These are phyloP conservation scores for Syngnathus acus DNA, from an alignment of 2,797 vertebrate genomes.

Conservation along the genomic window DNA sequence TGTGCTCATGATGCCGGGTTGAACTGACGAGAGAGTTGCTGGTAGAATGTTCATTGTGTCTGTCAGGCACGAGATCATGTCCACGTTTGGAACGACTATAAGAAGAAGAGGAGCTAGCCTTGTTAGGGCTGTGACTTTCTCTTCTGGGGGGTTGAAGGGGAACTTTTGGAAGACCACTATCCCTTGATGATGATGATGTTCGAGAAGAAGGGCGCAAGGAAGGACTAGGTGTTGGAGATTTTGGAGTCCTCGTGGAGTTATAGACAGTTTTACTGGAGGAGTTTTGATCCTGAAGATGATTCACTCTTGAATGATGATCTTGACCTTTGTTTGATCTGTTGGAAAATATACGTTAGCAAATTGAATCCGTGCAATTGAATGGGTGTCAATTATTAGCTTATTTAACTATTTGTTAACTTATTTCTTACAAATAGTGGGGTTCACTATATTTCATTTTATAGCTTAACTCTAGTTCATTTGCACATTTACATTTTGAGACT, in stretches of 20 bases:
- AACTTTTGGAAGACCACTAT: slow-evolving; percentile 6
- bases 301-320: slow-evolving; percentile 20
- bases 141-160: slow-evolving; percentile 17
- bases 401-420: too few species aligned
- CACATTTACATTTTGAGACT: slow-evolving; percentile 6
- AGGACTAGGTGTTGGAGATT: not conserved
- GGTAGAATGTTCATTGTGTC: slow-evolving; percentile 12
- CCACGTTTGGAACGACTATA: slow-evolving; percentile 23
- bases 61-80: slow-evolving; percentile 24
- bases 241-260: slow-evolving; percentile 7
- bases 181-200: slow-evolving; percentile 5
- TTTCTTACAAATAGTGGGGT: not conserved
- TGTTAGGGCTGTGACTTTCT: slow-evolving; percentile 15
- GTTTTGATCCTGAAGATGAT: slow-evolving; percentile 21
- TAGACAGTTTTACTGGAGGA: slow-evolving; percentile 9
- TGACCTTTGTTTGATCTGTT: slow-evolving; percentile 35
- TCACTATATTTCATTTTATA: not conserved
- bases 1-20: slow-evolving; percentile 16
- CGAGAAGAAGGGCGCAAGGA: slow-evolving; percentile 8
- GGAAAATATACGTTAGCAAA: not conserved
- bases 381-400: too few species aligned
- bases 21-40: slow-evolving; percentile 19
- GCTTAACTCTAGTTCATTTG: not conserved
- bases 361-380: too few species aligned
- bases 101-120: not conserved